Base-by-base conservation (phyloP, 2,113 vertebrate genomes). In the Ictidomys tridecemlineatus region DNA sequence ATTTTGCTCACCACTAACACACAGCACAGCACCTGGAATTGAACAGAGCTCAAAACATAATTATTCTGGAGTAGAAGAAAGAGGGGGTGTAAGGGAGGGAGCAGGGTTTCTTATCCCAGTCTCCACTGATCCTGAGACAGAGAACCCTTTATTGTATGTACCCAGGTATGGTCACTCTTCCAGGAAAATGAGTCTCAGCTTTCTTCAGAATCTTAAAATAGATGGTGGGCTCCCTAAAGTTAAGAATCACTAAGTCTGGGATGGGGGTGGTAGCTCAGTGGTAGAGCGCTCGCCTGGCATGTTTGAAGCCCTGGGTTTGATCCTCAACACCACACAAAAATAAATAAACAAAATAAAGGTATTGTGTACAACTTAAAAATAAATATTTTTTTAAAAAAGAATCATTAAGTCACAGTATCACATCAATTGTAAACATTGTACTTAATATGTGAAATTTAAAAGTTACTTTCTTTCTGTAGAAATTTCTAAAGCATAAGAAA, bases 391-490 rank as follows among this genome's bases (percentile, higher is more conserved):
- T 9, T 8, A 7, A 45, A 9, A 76, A 39, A 76, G 12, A 42
- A 92, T 32, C 48, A 34, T 12, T 13, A n/a, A n/a, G 12, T 92
- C 42, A 63, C 4, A 86, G 32, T 10, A 92, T 69, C 26, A 48
- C 8, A 79, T 30, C 53, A 14, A 17, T 5, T 0, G 0, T 32
- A 78, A 85, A 65, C 11, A 89, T 85, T 53, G 58, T 56, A 58
- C 85, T 65, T 17, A 53, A 37, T 32, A 69, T 70, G 26, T 91
- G 69, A 89, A 85, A 70, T 34, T 83, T 30, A 79, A 94, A 80
- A 93, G 67, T 65, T 17, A 18, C 4, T 58, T 84, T 91, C 24
- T 90, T 90, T 88, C 24, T 76, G 79, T 82, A 88, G 39, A 93
- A 93, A 89, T 34, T 53, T 1, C 45, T 76, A 67, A 93, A 69